Evolutionary conservation across 1,140 invertebrate genomes (phyloP).

Genomic region (Camponotus vicinus): DNA sequence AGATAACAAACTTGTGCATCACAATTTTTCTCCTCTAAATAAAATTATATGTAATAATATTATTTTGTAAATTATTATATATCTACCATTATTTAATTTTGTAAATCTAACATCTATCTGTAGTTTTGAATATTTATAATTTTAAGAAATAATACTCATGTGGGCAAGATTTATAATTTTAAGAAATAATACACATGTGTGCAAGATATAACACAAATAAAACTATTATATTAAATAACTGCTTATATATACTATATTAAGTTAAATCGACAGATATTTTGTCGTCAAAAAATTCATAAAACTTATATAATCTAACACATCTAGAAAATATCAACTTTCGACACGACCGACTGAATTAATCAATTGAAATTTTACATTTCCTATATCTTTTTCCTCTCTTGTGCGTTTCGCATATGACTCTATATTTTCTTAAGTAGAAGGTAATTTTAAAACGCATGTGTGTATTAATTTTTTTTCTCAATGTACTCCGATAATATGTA

Average conservation of each 20-base stretch:
- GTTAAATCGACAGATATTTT: not conserved
- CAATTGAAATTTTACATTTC: slow-evolving; percentile 16
- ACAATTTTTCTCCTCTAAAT: not conserved
- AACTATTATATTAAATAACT: not conserved
- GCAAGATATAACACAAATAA: not conserved
- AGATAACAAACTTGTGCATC: slow-evolving; percentile 70
- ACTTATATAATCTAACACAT: not conserved
- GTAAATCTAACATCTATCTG: not conserved
- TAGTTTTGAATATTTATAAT: not conserved
- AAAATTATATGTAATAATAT: not conserved
- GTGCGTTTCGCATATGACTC: not conserved
- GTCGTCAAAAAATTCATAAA: not conserved
- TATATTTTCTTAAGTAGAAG: not conserved
- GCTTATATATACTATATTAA: too few relatives aligned
- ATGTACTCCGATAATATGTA: not conserved
- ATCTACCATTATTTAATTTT: not conserved
- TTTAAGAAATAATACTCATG: not conserved
- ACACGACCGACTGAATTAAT: not conserved
- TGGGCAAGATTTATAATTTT: not conserved
- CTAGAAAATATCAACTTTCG: not conserved
- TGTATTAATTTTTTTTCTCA: not conserved
- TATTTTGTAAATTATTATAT: not conserved
- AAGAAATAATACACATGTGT: not conserved
- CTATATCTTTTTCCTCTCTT: not conserved
- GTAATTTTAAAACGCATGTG: not conserved